These are phyloP conservation scores for Maniola jurtina DNA, from an alignment of 1,140 invertebrate species.

Conservation along the genomic window DNA sequence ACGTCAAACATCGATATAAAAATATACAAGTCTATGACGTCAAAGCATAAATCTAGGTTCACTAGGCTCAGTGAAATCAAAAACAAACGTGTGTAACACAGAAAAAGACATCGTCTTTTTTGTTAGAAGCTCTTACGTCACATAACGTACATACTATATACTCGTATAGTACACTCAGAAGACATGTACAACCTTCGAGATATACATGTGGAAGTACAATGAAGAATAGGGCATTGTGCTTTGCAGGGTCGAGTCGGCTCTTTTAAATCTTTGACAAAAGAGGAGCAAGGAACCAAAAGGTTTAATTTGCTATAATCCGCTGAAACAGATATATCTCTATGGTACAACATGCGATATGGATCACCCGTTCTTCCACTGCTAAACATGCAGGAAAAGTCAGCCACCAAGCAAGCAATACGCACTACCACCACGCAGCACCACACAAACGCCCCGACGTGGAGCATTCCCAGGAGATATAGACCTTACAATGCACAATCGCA, in stretches of 20 bases:
- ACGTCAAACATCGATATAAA: too few relatives aligned
- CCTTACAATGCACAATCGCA: too few relatives aligned
- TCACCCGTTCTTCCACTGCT: too few relatives aligned
- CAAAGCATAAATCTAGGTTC: background rate
- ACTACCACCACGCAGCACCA: too few relatives aligned
- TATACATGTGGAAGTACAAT: background rate
- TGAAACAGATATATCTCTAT: too few relatives aligned
- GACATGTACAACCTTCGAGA: background rate
- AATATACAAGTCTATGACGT: too few relatives aligned
- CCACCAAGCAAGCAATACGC: too few relatives aligned
- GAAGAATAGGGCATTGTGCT: background rate
- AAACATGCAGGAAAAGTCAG: too few relatives aligned
- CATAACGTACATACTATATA: background rate
- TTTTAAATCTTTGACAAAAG: constrained; percentile 17
- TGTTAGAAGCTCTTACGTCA: background rate
- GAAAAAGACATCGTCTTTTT: background rate
- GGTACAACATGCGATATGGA: too few relatives aligned
- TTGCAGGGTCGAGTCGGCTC: background rate
- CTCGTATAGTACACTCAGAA: background rate
- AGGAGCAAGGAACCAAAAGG: background rate
- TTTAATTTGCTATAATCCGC: too few relatives aligned
- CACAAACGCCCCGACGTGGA: too few relatives aligned
- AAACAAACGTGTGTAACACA: background rate
- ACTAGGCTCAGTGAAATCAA: background rate
- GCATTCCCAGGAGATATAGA: too few relatives aligned